Evolutionary conservation across 1,140 invertebrate genomes (phyloP).

Genomic region (Platorchestia sp.): DNA sequence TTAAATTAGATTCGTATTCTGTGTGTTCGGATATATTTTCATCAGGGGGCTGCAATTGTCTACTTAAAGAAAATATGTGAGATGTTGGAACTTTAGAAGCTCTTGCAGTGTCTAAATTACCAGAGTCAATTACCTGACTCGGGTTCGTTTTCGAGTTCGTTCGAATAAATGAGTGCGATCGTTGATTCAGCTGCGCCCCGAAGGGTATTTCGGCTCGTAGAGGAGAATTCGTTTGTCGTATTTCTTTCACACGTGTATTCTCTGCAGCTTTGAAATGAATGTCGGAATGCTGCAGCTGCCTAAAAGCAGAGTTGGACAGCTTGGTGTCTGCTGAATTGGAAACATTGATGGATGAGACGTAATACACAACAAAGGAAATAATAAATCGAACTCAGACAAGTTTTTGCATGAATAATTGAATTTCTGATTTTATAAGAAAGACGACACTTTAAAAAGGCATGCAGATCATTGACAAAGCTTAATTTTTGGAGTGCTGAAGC

Average conservation of each 20-base stretch:
- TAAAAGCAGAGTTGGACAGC: background rate
- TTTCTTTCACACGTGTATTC: background rate
- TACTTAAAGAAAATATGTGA: background rate
- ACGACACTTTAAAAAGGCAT: background rate
- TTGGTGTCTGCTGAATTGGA: constrained; percentile 24
- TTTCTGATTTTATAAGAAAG: background rate
- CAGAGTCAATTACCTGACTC: background rate
- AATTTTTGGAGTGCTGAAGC: background rate
- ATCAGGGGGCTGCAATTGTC: constrained; percentile 11
- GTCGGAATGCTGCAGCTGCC: constrained; percentile 15
- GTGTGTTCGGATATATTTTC: background rate
- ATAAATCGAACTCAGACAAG: background rate
- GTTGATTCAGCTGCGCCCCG: constrained; percentile 19
- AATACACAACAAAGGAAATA: background rate
- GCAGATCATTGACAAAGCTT: too few species aligned
- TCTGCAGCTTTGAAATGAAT: background rate
- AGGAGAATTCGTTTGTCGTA: constrained; percentile 27
- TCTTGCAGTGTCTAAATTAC: background rate
- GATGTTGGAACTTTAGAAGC: background rate
- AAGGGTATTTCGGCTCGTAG: background rate
- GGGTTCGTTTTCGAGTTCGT: background rate
- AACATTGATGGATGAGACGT: background rate
- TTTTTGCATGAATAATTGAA: background rate
- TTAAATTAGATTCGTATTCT: background rate
- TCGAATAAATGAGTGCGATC: background rate